Evolutionary conservation across 2,797 vertebrate genomes (phyloP).

Genomic region (Paramormyrops hopkinsi): DNA sequence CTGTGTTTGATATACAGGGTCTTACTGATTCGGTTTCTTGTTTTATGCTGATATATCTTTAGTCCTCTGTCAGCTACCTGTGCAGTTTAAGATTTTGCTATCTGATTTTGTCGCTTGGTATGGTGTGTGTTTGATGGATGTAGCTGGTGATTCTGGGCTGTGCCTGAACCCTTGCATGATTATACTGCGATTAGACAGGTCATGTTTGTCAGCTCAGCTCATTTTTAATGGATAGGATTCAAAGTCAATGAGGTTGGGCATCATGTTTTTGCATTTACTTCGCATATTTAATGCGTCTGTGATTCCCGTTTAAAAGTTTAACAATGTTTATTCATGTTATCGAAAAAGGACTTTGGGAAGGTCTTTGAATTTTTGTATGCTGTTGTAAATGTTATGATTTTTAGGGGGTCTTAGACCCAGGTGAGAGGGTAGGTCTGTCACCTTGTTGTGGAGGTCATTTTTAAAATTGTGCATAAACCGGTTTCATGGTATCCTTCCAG

Average conservation of each 20-base stretch:
- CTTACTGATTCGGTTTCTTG: background rate
- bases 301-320: background rate
- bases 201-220: background rate
- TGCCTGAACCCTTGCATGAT: background rate
- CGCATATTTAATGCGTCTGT: background rate
- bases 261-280: background rate
- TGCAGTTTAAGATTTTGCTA: background rate
- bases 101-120: background rate
- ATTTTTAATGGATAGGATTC: background rate
- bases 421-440: background rate
- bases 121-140: background rate
- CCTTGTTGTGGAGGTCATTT: background rate
- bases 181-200: background rate
- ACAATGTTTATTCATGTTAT: background rate
- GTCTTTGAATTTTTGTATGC: background rate
- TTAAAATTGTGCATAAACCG: background rate
- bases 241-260: background rate
- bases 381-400: background rate
- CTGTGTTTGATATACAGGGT: background rate
- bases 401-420: background rate
- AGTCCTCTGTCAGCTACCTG: background rate
- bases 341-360: background rate
- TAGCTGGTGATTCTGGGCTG: background rate
- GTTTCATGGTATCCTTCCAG: background rate
- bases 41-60: background rate